Evolutionary conservation across 2,797 vertebrate genomes (phyloP), one percentile per base, ranked within the genome.

Genomic region (Centroberyx gerrardi): DNA sequence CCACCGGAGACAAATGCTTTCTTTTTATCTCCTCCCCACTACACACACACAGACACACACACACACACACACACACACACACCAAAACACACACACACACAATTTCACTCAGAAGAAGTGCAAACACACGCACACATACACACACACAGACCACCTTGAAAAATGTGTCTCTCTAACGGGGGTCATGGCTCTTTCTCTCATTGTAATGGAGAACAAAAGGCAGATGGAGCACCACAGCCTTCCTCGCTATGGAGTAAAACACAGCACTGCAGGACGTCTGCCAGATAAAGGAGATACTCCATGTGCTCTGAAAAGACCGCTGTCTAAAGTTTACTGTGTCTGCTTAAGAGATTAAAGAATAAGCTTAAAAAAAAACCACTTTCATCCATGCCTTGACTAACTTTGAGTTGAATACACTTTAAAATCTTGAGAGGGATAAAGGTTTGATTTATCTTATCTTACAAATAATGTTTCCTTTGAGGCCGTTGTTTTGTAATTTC

Each of bases 201-300:
- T 92, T 93, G 92, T 93, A 78, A 61, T 28, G 18, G 69, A 72
- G 78, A 93, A 94, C 91, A 94, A 93, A 94, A 86, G 90, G 68
- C 86, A 88, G 85, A 91, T 83, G 85, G 81, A 70, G 56, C 49
- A 77, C 54, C 48, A 80, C 67, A 79, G 53, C 67, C 62, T 6
- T 8, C 60, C 64, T 70, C 68, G 38, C 33, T 33, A 61, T 53
- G 58, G 28, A 71, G 13, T 38, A 59, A 58, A 80, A 69, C 58
- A 68, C 52, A 58, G 49, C 31, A 2, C 74, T 53, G 22, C 54
- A 1, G 64, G 65, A 75, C 51, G 18, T 62, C 76, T 54, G 15
- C 3, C 12, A 33, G 13, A 79, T 63, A 54, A 82, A 80, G 27
- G 12, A 71, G 48, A 63, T 33, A 14, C 27, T 46, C 12, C 48